Percentiles rank a stretch among this genome's conserved stretches.
These are phyloP conservation scores for Aproaerema taeniolella DNA, from an alignment of 2,888 invertebrate genomes.

Conservation along the genomic window DNA sequence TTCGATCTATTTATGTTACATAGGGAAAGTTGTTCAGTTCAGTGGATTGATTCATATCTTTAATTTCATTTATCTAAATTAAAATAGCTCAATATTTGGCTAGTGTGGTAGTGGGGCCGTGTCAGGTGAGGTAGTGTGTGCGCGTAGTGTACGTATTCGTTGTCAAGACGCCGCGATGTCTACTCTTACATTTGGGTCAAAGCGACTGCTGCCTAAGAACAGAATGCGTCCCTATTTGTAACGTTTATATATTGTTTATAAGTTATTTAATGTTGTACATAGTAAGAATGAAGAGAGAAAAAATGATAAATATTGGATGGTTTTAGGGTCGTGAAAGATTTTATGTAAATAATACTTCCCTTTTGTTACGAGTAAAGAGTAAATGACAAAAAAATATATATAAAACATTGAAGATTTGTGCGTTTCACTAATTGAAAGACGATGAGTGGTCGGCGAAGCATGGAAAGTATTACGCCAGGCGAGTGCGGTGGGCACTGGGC, in stretches of 20 bases:
- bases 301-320: constrained; percentile 54
- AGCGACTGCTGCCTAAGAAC: constrained; percentile 28
- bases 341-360: constrained; percentile 70
- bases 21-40: no score
- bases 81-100: no score
- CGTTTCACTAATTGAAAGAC: constrained; percentile 26
- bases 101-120: no score
- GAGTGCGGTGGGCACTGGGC: constrained; percentile 4
- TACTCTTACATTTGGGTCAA: constrained; percentile 15
- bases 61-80: no score
- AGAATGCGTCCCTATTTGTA: constrained; percentile 49
- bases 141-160: no score
- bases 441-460: constrained; percentile 9
- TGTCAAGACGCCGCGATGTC: no score
- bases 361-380: constrained; percentile 61
- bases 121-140: background rate
- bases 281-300: constrained; percentile 47
- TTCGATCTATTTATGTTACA: no score
- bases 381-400: constrained; percentile 62
- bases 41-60: no score
- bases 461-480: constrained; percentile 6
- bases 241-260: constrained; percentile 69
- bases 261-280: constrained; percentile 71
- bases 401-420: constrained; percentile 15
- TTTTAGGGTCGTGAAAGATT: constrained; percentile 53